phyloP scores from a whole-genome alignment of 2,888 invertebrate genomes.

The Chloroclystis v-ata region DNA sequence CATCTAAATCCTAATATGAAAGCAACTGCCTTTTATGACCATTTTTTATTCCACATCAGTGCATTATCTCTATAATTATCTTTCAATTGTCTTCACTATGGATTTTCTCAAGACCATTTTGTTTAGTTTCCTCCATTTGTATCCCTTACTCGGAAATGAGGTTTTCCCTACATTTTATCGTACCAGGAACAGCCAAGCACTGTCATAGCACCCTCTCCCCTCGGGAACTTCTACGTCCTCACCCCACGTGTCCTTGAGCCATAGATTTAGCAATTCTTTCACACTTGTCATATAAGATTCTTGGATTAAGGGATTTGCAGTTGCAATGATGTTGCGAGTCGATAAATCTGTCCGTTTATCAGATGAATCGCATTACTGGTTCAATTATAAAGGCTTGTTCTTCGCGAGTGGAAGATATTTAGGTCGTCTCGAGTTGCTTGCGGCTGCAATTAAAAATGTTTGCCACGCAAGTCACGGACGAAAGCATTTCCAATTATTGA shows the following conservation, averaged over 20 bases:
- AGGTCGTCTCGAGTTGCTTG: constrained; percentile 40
- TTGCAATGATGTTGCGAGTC: constrained; percentile 22
- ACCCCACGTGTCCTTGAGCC: constrained; percentile 36
- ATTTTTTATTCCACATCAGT: not conserved
- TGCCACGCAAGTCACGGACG: constrained; percentile 38
- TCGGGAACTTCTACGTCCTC: constrained; percentile 38
- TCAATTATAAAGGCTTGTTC: constrained; percentile 38
- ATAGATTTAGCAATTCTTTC: constrained; percentile 18
- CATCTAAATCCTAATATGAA: constrained; percentile 10
- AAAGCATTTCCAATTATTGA: constrained; percentile 20
- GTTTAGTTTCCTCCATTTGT: not conserved
- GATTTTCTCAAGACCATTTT: not conserved
- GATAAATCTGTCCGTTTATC: constrained; percentile 30
- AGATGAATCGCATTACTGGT: constrained; percentile 38
- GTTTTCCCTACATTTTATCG: constrained; percentile 32
- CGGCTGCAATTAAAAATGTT: constrained; percentile 45
- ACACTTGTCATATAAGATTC: constrained; percentile 10
- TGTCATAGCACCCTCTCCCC: constrained; percentile 55
- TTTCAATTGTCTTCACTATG: not conserved
- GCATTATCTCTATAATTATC: too few relatives aligned
- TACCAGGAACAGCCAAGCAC: constrained; percentile 58
- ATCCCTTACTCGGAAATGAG: too few relatives aligned
- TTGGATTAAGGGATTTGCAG: constrained; percentile 19
- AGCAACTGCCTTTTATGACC: constrained; percentile 1
- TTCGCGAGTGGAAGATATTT: constrained; percentile 43